Evolutionary conservation across 2,888 invertebrate genomes (phyloP).

Genomic region (Xestoiulus laeticollis): DNA sequence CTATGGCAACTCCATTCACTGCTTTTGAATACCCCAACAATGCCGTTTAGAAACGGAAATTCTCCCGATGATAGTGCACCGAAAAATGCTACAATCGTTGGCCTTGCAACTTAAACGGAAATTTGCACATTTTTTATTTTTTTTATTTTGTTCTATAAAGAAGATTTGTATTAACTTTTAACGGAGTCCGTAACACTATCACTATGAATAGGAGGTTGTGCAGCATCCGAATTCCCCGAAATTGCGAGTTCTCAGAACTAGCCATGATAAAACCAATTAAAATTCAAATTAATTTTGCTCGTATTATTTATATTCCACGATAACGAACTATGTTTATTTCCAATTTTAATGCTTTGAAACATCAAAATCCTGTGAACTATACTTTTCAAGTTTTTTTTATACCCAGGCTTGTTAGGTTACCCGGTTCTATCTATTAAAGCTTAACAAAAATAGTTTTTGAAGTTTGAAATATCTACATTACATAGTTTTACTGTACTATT

Average conservation of each 20-base stretch:
- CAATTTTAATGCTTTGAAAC: too few species aligned
- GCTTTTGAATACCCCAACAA: background rate
- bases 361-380: too few species aligned
- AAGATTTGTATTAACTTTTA: background rate
- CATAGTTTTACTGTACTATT: too few species aligned
- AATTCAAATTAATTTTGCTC: too few species aligned
- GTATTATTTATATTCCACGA: too few species aligned
- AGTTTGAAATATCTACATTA: too few species aligned
- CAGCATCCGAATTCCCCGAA: background rate
- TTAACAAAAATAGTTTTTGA: too few species aligned
- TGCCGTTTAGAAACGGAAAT: slow-evolving; percentile 25
- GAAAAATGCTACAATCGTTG: background rate
- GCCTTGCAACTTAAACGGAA: slow-evolving; percentile 23
- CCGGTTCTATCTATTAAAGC: too few species aligned
- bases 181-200: background rate
- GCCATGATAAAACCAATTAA: background rate
- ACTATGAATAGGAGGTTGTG: background rate
- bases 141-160: background rate
- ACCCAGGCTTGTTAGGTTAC: too few species aligned
- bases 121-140: background rate
- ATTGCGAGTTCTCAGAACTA: background rate
- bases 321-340: too few species aligned
- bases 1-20: slow-evolving; percentile 7
- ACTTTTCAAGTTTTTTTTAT: too few species aligned
- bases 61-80: background rate